Conservation (phyloP, 2,888 invertebrate species). For the Habroteleia sp. region DNA sequence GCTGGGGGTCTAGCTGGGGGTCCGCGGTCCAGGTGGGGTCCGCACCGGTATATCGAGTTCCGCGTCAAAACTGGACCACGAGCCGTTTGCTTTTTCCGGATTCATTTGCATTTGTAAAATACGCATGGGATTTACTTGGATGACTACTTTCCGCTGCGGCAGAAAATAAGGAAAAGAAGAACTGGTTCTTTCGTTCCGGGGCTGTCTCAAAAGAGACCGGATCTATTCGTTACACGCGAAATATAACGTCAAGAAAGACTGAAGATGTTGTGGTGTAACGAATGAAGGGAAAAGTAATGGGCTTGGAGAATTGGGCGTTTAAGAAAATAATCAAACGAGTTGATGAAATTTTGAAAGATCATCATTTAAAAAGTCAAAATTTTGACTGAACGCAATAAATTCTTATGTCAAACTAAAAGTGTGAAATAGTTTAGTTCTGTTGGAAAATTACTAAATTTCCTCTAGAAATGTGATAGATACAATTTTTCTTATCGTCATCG, state of each 20-base stretch:
- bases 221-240: slow-evolving; percentile 7
- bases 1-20: slow-evolving; percentile 76
- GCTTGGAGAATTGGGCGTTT: no score
- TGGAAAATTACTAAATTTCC: no score
- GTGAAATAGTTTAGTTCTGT: no score
- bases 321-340: no score
- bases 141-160: slow-evolving; percentile 57
- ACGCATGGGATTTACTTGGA: slow-evolving; percentile 69
- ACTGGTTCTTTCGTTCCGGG: slow-evolving; percentile 51
- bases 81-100: slow-evolving; percentile 57
- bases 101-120: slow-evolving; percentile 57
- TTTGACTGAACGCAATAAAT: no score
- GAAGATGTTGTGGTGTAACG: slow-evolving; percentile 10
- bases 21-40: slow-evolving; percentile 78
- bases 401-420: no score
- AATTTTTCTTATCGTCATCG: no score
- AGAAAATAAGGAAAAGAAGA: slow-evolving; percentile 54
- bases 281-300: slow-evolving; percentile 9
- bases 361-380: no score
- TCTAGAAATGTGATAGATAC: no score
- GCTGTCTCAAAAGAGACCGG: slow-evolving; percentile 21
- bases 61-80: slow-evolving; percentile 74
- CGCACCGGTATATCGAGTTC: slow-evolving; percentile 77
- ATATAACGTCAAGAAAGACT: slow-evolving; percentile 27
- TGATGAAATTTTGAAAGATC: no score